phyloP scores from a whole-genome alignment of 2,113 vertebrate genomes.

The Crypturellus undulatus region DNA sequence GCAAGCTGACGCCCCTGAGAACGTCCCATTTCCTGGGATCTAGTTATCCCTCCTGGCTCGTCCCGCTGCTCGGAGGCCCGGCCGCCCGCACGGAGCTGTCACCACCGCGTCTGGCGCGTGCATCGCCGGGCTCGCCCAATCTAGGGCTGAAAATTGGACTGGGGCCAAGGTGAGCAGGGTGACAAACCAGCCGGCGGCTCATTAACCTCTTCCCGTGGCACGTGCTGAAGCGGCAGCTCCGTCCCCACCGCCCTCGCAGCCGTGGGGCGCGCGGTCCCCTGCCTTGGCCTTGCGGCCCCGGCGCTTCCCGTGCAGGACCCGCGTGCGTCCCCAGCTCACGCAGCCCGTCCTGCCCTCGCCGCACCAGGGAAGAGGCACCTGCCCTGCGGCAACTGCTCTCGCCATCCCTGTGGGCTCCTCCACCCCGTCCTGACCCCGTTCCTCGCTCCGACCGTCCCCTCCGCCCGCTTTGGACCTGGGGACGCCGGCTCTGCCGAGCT shows the following conservation, averaged over 20 bases:
- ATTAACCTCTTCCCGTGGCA: not conserved
- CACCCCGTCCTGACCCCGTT: not conserved
- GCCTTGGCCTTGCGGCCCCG: not conserved
- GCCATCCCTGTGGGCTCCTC: rapidly evolving
- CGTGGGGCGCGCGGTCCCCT: not conserved
- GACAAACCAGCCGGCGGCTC: conserved; percentile 40
- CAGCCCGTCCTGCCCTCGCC: not conserved
- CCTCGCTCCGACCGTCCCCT: not conserved
- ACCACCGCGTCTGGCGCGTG: not conserved
- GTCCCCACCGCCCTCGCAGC: not conserved
- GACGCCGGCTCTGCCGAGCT: too few relatives aligned
- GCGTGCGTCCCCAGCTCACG: not conserved
- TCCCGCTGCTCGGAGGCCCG: not conserved
- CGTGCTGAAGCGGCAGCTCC: not conserved
- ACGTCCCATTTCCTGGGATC: not conserved
- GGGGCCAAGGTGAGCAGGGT: conserved; percentile 26
- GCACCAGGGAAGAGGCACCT: not conserved
- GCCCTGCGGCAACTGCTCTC: not conserved
- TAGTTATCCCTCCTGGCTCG: not conserved
- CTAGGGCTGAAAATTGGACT: conserved; percentile 60
- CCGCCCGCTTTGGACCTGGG: not conserved
- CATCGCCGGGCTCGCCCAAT: conserved; percentile 13
- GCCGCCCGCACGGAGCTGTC: not conserved
- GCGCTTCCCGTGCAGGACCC: not conserved
- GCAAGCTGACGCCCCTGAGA: not conserved